Percentiles rank a stretch among this genome's conserved stretches.
phyloP scores from a whole-genome alignment of 2,113 vertebrate genomes.

The Tautogolabrus adspersus region DNA sequence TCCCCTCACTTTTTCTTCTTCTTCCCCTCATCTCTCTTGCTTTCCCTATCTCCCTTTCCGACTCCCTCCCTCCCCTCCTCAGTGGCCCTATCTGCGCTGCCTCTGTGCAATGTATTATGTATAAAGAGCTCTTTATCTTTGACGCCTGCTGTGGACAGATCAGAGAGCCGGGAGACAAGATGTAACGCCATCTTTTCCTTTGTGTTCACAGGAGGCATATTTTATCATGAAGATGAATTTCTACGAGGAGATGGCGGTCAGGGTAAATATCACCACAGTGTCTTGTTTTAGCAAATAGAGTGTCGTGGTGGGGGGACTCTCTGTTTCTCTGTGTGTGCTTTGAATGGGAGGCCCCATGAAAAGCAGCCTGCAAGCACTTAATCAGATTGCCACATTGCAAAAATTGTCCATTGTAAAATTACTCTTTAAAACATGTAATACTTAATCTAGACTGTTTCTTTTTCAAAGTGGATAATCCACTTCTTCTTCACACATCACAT shows the following conservation, averaged over 20 bases:
- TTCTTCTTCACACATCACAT: not conserved
- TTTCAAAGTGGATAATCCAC: not conserved
- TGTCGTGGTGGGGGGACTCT: constrained; percentile 52
- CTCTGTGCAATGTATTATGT: constrained; percentile 97
- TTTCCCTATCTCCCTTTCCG: constrained; percentile 83
- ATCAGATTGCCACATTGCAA: constrained; percentile 13
- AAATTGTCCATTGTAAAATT: not conserved
- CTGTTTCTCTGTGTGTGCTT: constrained; percentile 47
- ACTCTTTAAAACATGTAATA: not conserved
- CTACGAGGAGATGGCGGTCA: constrained; percentile 98
- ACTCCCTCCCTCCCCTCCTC: constrained; percentile 56
- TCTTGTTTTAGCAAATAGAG: constrained; percentile 92
- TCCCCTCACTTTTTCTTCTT: constrained; percentile 62
- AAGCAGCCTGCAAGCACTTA: constrained; percentile 24
- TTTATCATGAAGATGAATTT: constrained; percentile 98
- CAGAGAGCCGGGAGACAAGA: constrained; percentile 88
- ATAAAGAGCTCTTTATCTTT: constrained; percentile 96
- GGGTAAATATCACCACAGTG: constrained; percentile 97
- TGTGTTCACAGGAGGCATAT: constrained; percentile 95
- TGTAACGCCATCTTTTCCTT: constrained; percentile 86
- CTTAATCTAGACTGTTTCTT: not conserved
- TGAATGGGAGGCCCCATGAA: constrained; percentile 46
- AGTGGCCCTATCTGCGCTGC: constrained; percentile 70
- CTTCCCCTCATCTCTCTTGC: constrained; percentile 63
- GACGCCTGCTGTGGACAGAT: constrained; percentile 91